Evolutionary conservation across 2,797 vertebrate species (phyloP).

Genomic region (Gallirallus australis): DNA sequence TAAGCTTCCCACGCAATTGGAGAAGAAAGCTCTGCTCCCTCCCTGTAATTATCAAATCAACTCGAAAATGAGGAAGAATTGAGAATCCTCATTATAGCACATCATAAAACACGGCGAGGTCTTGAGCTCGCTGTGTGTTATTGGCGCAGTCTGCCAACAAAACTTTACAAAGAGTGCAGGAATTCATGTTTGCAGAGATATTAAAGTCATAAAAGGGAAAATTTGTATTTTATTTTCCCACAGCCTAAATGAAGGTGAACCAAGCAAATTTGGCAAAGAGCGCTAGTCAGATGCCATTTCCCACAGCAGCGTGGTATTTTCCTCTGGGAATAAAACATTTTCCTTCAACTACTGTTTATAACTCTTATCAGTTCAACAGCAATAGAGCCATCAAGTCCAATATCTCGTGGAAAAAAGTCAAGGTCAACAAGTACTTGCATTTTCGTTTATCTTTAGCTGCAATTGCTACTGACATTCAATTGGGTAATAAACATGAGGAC

Average conservation of each 20-base stretch:
- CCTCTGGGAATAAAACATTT: conserved; percentile 92
- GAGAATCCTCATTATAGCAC: conserved; percentile 66
- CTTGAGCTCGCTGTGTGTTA: conserved; percentile 16
- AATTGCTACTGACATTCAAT: conserved; percentile 83
- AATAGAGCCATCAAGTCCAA: conserved; percentile 89
- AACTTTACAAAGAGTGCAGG: conserved; percentile 52
- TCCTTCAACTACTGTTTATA: conserved; percentile 86
- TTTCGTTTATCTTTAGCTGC: conserved; percentile 84
- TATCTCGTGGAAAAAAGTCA: conserved; percentile 84
- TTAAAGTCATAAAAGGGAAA: conserved; percentile 73
- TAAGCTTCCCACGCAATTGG: conserved; percentile 4
- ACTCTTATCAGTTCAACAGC: conserved; percentile 86
- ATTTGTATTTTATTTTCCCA: conserved; percentile 80
- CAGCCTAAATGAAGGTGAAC: conserved; percentile 82
- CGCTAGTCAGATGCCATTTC: conserved; percentile 84
- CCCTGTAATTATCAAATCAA: conserved; percentile 68
- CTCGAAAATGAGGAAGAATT: conserved; percentile 28
- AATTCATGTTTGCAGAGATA: conserved; percentile 69
- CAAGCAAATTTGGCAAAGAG: conserved; percentile 73
- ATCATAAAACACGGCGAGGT: conserved; percentile 58
- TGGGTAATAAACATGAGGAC: conserved; percentile 85
- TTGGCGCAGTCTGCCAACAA: conserved; percentile 35
- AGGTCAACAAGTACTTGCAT: conserved; percentile 87
- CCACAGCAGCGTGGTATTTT: conserved; percentile 84
- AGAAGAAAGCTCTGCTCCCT: conserved; percentile 32